Evolutionary conservation across 2,113 vertebrate species (phyloP).

Genomic region (Siniperca chuatsi): DNA sequence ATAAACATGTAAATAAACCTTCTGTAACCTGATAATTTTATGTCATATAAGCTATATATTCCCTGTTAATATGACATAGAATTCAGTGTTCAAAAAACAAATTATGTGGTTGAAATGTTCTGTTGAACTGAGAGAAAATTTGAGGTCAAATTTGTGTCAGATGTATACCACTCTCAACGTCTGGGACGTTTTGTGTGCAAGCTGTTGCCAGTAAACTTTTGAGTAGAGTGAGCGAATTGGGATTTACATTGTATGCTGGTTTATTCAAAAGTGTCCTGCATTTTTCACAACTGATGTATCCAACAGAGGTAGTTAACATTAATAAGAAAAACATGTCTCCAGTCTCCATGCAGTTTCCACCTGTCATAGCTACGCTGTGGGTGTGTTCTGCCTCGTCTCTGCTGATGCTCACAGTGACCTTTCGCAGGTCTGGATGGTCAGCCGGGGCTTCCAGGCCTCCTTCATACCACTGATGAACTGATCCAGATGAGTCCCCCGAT

Average conservation of each 20-base stretch:
- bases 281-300: background rate
- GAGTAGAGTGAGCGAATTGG: too few species aligned
- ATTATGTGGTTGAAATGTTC: too few species aligned
- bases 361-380: background rate
- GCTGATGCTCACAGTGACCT: slow-evolving; percentile 24
- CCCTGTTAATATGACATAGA: too few species aligned
- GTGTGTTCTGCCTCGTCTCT: slow-evolving; percentile 1
- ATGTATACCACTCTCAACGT: too few species aligned
- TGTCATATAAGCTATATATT: too few species aligned
- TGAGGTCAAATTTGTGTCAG: too few species aligned
- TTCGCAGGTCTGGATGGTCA: slow-evolving; percentile 25
- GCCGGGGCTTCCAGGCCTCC: slow-evolving; percentile 16
- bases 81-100: too few species aligned
- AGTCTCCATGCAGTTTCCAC: background rate
- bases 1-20: too few species aligned
- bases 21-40: too few species aligned
- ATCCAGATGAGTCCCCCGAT: slow-evolving; percentile 49
- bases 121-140: too few species aligned
- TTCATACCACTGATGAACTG: slow-evolving; percentile 32
- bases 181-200: background rate
- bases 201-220: background rate
- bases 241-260: background rate
- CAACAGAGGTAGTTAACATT: background rate
- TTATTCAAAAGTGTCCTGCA: background rate
- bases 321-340: background rate